These are phyloP conservation scores for Trachurus trachurus DNA, from an alignment of 2,797 vertebrate species.

Conservation along the genomic window DNA sequence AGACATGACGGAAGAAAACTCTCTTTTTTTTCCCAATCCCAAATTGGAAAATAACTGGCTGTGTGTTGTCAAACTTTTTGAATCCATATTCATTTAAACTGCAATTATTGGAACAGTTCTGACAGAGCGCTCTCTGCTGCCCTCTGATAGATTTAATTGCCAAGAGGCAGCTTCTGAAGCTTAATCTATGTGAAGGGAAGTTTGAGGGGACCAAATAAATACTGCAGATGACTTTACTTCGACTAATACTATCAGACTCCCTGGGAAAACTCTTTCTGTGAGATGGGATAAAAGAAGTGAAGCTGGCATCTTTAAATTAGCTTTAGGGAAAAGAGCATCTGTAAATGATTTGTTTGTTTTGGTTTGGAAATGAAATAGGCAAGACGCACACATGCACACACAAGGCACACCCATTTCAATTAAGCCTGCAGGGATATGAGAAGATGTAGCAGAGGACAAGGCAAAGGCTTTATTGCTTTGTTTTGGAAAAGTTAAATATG, in stretches of 20 bases:
- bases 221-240: constrained; percentile 65
- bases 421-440: constrained; percentile 49
- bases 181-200: constrained; percentile 69
- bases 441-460: constrained; percentile 41
- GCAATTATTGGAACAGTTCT: constrained; percentile 78
- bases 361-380: constrained; percentile 55
- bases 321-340: constrained; percentile 52
- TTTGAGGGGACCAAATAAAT: constrained; percentile 63
- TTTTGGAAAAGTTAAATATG: constrained; percentile 41
- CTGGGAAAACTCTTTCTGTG: constrained; percentile 35
- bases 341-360: constrained; percentile 66
- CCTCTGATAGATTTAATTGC: constrained; percentile 82
- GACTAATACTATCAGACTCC: constrained; percentile 54
- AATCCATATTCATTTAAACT: constrained; percentile 80
- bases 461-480: constrained; percentile 53
- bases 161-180: constrained; percentile 69
- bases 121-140: constrained; percentile 73
- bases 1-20: constrained; percentile 29
- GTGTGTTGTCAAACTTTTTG: constrained; percentile 67
- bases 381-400: background rate
- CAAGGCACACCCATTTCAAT: constrained; percentile 49
- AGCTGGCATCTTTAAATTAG: constrained; percentile 55
- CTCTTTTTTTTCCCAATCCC: constrained; percentile 20
- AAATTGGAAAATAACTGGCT: constrained; percentile 61
- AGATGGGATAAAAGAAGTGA: constrained; percentile 41